Evolutionary conservation across 53 echinoderm and acorn worm species (phyloP), one percentile per base, ranked within the genome.

Genomic region (Patiria pectinifera): DNA sequence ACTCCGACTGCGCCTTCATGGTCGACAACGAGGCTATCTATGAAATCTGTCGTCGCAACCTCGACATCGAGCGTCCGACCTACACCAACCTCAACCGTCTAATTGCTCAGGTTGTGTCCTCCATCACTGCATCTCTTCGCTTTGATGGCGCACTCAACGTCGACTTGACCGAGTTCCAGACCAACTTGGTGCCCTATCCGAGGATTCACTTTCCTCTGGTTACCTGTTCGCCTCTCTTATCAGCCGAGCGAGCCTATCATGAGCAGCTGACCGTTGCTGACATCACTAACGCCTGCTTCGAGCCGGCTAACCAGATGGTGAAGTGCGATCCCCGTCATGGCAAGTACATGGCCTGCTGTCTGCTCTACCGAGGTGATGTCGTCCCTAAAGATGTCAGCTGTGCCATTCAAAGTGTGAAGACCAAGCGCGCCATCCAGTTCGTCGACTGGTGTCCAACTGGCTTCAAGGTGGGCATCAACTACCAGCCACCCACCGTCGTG

Each of bases 251-350:
- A 87, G 94, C 95, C 87, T 96, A 96, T 89, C 96, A 96, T 46
- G 95, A 96, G 91, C 94, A 96, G 85, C 93, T 95, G 85, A 93
- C 91, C 19, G 94, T 95, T 60, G 93, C 97, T 44, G 97, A 97
- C 35, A 35, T 35, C 35, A 35, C 35, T 35, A 35, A 35, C 35
- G 35, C 35, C 35, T 35, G 35, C 35, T 35, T 35, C 35, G 35
- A 35, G 35, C 35, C 35, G 35, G 35, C 35, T 1, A 35, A 35
- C 35, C 35, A 94, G 89, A 96, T 97, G 96, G 97, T 96, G 79
- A 97, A 97, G 84, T 97, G 97, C 77, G 94, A 97, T 78, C 97
- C 97, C 19, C 96, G 96, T 94, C 97, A 96, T 62, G 97, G 97
- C 83, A 97, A 97, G 93, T 97, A 97, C 96, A 97, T 95, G 94